Conservation (phyloP, 2,113 vertebrate genomes). For the Muntiacus muntjak region DNA sequence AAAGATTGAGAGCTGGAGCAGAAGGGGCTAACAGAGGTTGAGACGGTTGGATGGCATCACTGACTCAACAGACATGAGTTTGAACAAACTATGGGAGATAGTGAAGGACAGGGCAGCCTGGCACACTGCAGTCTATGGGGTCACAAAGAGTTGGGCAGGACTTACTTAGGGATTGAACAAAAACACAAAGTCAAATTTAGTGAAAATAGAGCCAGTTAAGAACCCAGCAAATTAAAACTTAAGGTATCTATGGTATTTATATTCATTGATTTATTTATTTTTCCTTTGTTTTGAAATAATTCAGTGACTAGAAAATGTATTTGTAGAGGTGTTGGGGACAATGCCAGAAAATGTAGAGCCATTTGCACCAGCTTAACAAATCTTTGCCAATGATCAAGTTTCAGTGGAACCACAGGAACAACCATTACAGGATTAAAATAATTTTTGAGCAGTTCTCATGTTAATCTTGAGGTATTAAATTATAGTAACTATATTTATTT, state of each 20-base stretch:
- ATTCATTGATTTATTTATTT: neutral
- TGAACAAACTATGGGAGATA: neutral
- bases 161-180: neutral
- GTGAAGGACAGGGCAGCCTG: neutral
- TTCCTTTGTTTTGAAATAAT: neutral
- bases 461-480: neutral
- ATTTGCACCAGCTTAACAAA: neutral
- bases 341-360: neutral
- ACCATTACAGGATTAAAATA: neutral
- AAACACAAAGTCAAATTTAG: neutral
- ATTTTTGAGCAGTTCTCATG: neutral
- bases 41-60: neutral
- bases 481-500: constrained; percentile 21
- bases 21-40: neutral
- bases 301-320: neutral
- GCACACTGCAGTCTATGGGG: neutral
- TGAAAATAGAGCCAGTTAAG: neutral
- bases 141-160: neutral
- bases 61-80: neutral
- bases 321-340: neutral
- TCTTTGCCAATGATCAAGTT: neutral
- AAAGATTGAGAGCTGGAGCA: neutral
- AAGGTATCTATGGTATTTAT: neutral
- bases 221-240: neutral
- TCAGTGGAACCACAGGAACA: neutral